A percentile compares a stretch with the other conserved stretches of the same genome.
phyloP scores from a whole-genome alignment of 2,888 invertebrate species.

The Isotomurus palustris region DNA sequence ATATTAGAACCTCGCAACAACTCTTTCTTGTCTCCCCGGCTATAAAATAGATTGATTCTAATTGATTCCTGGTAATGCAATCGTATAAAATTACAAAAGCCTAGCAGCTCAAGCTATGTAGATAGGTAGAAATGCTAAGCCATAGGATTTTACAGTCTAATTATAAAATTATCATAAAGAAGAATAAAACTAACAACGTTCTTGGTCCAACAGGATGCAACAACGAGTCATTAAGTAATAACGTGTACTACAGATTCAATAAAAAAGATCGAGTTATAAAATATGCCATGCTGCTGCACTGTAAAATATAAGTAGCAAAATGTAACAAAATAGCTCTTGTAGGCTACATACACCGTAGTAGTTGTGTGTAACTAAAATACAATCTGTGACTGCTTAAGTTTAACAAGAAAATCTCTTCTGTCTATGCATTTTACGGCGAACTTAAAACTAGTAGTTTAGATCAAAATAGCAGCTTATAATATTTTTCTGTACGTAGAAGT shows the following conservation, averaged over 20 bases:
- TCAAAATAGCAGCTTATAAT: constrained; percentile 21
- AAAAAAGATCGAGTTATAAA: constrained; percentile 1
- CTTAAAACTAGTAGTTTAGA: no score
- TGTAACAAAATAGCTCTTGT: constrained; percentile 25
- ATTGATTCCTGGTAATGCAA: constrained; percentile 19
- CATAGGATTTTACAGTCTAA: not conserved
- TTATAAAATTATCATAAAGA: constrained; percentile 1
- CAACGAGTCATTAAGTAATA: constrained; percentile 1
- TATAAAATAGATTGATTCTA: not conserved
- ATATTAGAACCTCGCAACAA: not conserved
- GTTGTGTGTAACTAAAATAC: constrained; percentile 28
- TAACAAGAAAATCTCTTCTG: constrained; percentile 11
- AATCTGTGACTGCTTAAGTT: constrained; percentile 27
- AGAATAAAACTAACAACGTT: constrained; percentile 1
- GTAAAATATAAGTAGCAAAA: constrained; percentile 28
- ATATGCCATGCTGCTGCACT: constrained; percentile 18
- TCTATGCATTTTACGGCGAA: constrained; percentile 13
- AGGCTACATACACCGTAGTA: constrained; percentile 15
- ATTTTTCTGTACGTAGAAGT: constrained; percentile 8
- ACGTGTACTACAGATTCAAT: not conserved
- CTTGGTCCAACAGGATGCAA: constrained; percentile 15
- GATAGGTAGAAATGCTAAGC: constrained; percentile 12
- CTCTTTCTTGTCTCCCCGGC: no score
- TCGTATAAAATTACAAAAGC: constrained; percentile 42
- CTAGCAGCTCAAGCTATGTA: constrained; percentile 42